Evolutionary conservation across 2,113 vertebrate species (phyloP), one percentile per base, ranked within the genome.

Genomic region (Oncorhynchus clarkii): DNA sequence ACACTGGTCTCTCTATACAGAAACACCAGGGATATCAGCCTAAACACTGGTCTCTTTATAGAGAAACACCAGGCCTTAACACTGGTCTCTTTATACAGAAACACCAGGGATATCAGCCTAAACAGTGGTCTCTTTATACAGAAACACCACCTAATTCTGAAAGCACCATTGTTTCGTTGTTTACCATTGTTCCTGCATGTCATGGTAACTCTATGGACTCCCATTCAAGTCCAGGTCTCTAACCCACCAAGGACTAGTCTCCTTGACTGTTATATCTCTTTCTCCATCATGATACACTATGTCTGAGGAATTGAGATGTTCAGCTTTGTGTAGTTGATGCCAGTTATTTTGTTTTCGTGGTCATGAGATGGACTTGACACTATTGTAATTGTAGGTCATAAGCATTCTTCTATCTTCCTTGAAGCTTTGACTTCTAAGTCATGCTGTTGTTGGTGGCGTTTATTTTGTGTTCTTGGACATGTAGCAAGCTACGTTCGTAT

Each of bases 111-210:
- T 24, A 24, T 24, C 22, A 24, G 22, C 22, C 22, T 24, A 24
- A 24, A 24, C 22, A 24, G 1, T 24, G 22, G 22, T 24, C 22
- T 24, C 22, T 24, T 24, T 24, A 24, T 24, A 24, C 22, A 0
- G 22, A 24, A 24, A 24, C 22, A 24, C 22, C 34, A 51, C 64
- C 18, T 20, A 18, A 34, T n/a, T 26, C 39, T 72, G 18, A 67
- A 75, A 26, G 69, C 31, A 57, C 65, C 62, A 72, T 72, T 79
- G 60, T 66, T n/a, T 34, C 39, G 48, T 31, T 45, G 39, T 6
- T 7, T 48, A 7, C 9, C 29, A 22, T 49, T 70, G 31, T 26
- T 48, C 27, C n/a, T 12, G 18, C 68, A 49, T 49, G 39, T 70
- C 68, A 70, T 49, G 12, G 68, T 12, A 49, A 39, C 13, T 48